Evolutionary conservation across 2,888 invertebrate genomes (phyloP), one percentile per base, ranked within the genome.

Genomic region (Drosophila anomalata): DNA sequence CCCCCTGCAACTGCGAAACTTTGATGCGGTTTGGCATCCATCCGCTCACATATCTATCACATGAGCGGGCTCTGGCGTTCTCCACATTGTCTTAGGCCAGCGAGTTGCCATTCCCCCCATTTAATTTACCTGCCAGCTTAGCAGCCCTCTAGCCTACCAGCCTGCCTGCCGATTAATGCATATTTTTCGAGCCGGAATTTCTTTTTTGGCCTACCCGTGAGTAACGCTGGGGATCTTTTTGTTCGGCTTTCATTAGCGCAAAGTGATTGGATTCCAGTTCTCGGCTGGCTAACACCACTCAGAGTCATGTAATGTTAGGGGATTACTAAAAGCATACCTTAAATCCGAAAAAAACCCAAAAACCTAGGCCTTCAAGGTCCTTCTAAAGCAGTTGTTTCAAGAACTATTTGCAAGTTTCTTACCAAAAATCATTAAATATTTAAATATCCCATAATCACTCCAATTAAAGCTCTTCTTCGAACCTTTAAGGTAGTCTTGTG

Each of bases 1-100:
- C 17, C 17, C 17, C 51, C 24, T 51, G 55, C 60, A 44, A 31
- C 42, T 70, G 62, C 75, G 62, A 68, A 70, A 76, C 83, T 84
- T 82, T 83, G 87, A 84, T 81, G 81, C 76, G 81, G 81, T 72
- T 71, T 74, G 71, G 72, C 68, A 76, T 73, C 77, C 70, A 76
- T 70, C 75, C 70, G 59, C 59, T 71, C 71, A 67, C 56, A 63
- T 78, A 61, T 42, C 50, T 51, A 47, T 72, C 81, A 85, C 79
- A 79, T 75, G 71, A 71, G 85, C 84, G 73, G 68, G 69, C 41
- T 73, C 41, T 73, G 74, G 60, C 68, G 22, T 74, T 75, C 70
- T 62, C 76, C 76, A 59, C 81, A 87, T 81, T 81, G 81, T 81
- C 81, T 81, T 78, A 66, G 42, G 11, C 36, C 14, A 11, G 31